A percentile compares a stretch with the other conserved stretches of the same genome.
These are phyloP conservation scores for Euglossa dilemma DNA, from an alignment of 1,140 invertebrate species.

Conservation along the genomic window DNA sequence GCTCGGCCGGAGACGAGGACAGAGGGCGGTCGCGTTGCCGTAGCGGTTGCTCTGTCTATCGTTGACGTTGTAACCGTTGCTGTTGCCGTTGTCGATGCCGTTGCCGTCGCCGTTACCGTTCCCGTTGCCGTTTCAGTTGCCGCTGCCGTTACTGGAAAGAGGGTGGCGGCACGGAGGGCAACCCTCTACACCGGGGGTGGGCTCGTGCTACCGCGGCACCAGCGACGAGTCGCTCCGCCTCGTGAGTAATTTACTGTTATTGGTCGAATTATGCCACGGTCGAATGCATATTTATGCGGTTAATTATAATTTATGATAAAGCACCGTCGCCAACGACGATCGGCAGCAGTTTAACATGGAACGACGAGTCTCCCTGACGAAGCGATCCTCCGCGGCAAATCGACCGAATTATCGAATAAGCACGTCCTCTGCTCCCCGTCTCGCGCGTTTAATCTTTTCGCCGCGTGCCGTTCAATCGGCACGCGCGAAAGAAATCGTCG, in stretches of 20 bases:
- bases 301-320: slow-evolving; percentile 83
- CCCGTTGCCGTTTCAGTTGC: slow-evolving; percentile 9
- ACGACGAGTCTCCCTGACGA: slow-evolving; percentile 25
- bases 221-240: slow-evolving; percentile 73
- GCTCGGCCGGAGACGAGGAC: neutral
- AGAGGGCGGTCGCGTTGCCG: neutral
- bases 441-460: neutral
- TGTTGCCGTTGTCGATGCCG: neutral
- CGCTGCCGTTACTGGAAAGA: slow-evolving; percentile 29
- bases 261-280: slow-evolving; percentile 82
- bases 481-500: too few relatives aligned
- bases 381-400: slow-evolving; percentile 30
- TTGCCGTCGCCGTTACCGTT: slow-evolving; percentile 2
- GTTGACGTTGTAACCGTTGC: neutral
- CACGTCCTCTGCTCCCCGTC: neutral
- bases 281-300: slow-evolving; percentile 82
- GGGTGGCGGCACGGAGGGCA: slow-evolving; percentile 40
- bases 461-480: too few relatives aligned
- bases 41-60: neutral
- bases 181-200: slow-evolving; percentile 54
- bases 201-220: slow-evolving; percentile 48
- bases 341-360: slow-evolving; percentile 41
- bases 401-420: neutral
- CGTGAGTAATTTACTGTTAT: slow-evolving; percentile 82
- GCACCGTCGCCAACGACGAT: slow-evolving; percentile 78